These are phyloP conservation scores for Idaea straminata DNA, from an alignment of 2,888 invertebrate genomes.

Conservation along the genomic window DNA sequence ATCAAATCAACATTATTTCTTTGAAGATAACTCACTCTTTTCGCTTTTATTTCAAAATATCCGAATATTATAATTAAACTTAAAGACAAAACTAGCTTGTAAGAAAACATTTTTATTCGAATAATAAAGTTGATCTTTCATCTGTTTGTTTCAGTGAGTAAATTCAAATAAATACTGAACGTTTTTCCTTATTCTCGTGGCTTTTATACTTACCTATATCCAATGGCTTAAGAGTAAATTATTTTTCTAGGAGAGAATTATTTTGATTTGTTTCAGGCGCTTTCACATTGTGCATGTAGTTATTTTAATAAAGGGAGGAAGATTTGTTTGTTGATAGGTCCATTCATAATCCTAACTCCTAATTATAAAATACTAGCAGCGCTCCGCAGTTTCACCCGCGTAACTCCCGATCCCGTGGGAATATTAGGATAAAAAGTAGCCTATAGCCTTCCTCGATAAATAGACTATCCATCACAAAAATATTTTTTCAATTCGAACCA, in stretches of 20 bases:
- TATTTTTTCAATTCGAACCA: too few relatives aligned
- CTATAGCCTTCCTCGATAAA: too few relatives aligned
- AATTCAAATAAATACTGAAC: conserved; percentile 37
- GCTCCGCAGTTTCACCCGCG: too few relatives aligned
- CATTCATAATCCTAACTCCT: too few relatives aligned
- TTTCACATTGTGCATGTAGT: conserved; percentile 1
- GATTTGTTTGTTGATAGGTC: background rate
- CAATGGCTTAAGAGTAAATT: conserved; percentile 4
- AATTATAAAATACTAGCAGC: too few relatives aligned
- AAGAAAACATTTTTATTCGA: background rate
- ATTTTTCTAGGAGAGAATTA: conserved; percentile 12
- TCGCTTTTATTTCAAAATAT: conserved; percentile 1
- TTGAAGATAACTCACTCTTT: conserved; percentile 10
- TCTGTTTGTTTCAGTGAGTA: conserved; percentile 25
- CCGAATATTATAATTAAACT: background rate
- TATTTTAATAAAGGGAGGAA: conserved; percentile 8
- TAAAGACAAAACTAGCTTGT: background rate
- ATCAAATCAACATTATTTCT: conserved; percentile 11
- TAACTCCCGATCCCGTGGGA: too few relatives aligned
- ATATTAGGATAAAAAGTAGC: too few relatives aligned
- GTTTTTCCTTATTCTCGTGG: conserved; percentile 21
- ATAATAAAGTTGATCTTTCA: background rate
- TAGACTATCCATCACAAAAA: too few relatives aligned
- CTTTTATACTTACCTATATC: conserved; percentile 32
- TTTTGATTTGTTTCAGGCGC: background rate